Evolutionary conservation across 2,113 vertebrate genomes (phyloP).

Genomic region (Thinocorus orbignyianus): DNA sequence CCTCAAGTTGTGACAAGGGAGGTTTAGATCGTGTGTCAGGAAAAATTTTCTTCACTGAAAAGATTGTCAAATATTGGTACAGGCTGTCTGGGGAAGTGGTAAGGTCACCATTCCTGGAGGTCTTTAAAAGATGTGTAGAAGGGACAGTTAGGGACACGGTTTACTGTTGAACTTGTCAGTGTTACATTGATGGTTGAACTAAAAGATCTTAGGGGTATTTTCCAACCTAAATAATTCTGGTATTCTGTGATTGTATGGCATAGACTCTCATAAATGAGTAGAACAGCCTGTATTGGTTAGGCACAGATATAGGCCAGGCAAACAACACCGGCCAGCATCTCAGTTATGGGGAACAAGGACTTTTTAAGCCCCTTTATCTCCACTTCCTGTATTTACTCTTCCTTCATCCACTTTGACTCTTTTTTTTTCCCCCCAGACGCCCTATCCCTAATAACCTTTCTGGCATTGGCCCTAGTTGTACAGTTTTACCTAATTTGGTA

Average conservation of each 20-base stretch:
- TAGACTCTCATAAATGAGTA: not conserved
- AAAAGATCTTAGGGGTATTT: not conserved
- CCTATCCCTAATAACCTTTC: not conserved
- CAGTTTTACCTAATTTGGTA: not conserved
- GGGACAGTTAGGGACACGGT: not conserved
- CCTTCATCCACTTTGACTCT: not conserved
- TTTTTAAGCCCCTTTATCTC: not conserved
- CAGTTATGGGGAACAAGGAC: not conserved
- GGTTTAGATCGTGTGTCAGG: not conserved
- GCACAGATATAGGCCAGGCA: not conserved
- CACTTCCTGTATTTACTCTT: not conserved
- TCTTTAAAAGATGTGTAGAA: not conserved
- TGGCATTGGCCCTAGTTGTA: not conserved
- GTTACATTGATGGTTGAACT: no score
- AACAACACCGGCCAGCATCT: not conserved
- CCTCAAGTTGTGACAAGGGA: not conserved
- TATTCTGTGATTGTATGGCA: not conserved
- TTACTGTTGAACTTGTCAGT: not conserved
- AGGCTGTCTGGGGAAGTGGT: not conserved
- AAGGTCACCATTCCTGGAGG: not conserved
- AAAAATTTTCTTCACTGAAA: not conserved
- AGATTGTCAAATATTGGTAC: no score
- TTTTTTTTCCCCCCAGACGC: not conserved
- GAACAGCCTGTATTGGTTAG: not conserved
- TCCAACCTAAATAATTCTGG: not conserved